These are phyloP conservation scores for Irena cyanogastra DNA, from an alignment of 2,113 vertebrate genomes.

Conservation along the genomic window DNA sequence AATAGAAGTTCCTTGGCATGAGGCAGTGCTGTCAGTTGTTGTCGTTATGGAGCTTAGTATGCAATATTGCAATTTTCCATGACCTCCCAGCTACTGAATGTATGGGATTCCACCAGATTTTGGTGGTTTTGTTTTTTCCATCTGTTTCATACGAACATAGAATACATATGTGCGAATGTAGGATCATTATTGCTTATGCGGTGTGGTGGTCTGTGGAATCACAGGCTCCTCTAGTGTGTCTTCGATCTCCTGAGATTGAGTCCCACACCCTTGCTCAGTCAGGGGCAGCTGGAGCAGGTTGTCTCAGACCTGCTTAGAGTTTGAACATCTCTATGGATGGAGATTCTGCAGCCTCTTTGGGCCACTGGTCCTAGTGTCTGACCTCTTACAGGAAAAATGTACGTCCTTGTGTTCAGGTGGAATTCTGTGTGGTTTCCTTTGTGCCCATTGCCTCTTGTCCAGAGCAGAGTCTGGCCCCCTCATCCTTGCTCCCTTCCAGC, in stretches of 20 bases:
- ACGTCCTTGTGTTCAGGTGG: not conserved
- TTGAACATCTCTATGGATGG: not conserved
- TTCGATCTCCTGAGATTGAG: not conserved
- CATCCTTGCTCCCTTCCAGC: not conserved
- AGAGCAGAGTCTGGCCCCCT: not conserved
- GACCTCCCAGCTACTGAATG: not conserved
- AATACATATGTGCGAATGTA: not conserved
- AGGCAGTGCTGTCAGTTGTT: not conserved
- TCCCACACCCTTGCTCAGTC: not conserved
- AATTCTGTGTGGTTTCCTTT: not conserved
- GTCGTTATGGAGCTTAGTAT: accelerated
- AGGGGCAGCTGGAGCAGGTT: not conserved
- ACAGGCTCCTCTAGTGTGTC: not conserved
- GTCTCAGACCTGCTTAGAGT: not conserved
- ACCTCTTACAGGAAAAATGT: not conserved
- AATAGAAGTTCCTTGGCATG: not conserved
- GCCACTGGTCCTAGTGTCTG: not conserved
- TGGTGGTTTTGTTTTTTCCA: accelerated
- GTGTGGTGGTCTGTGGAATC: not conserved
- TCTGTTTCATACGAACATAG: not conserved
- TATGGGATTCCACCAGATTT: not conserved
- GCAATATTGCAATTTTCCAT: accelerated
- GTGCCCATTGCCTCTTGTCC: not conserved
- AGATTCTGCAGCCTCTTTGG: not conserved
- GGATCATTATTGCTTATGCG: not conserved